These are phyloP conservation scores for Hydropsyche tenuis DNA, from an alignment of 1,140 invertebrate genomes.

Conservation along the genomic window DNA sequence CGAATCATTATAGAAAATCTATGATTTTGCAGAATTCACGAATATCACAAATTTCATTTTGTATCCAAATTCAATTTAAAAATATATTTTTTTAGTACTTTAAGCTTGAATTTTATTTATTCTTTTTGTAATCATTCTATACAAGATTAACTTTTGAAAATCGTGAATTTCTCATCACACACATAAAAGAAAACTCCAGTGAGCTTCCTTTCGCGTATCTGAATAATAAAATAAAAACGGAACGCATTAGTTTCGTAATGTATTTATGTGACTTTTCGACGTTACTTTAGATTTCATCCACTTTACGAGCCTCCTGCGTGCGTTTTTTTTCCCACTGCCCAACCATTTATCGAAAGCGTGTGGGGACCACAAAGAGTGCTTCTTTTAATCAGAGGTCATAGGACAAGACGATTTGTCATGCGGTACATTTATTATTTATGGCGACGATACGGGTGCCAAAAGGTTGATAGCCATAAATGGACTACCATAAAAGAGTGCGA, in stretches of 20 bases:
- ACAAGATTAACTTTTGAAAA: too few species aligned
- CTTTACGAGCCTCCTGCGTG: not conserved
- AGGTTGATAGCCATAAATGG: constrained; percentile 21
- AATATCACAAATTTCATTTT: too few species aligned
- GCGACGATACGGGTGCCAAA: constrained; percentile 26
- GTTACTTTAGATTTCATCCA: constrained; percentile 16
- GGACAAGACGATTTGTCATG: constrained; percentile 18
- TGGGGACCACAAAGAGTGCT: not conserved
- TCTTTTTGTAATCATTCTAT: too few species aligned
- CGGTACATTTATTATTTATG: constrained; percentile 25
- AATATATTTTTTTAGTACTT: too few species aligned
- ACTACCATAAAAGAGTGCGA: not conserved
- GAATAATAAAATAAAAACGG: not conserved
- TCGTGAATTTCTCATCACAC: not conserved
- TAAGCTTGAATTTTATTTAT: too few species aligned
- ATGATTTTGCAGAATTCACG: too few species aligned
- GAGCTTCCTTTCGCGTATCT: not conserved
- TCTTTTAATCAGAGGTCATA: constrained; percentile 18
- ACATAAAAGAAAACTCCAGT: not conserved
- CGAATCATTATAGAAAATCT: too few species aligned
- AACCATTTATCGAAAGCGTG: not conserved
- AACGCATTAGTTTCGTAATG: not conserved
- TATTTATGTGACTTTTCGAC: not conserved
- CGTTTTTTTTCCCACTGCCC: not conserved
- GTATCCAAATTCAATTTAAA: too few species aligned